A percentile compares a stretch with the other conserved stretches of the same genome.
Evolutionary conservation across 2,888 invertebrate species (phyloP).

Genomic region (Microdon myrmicae): DNA sequence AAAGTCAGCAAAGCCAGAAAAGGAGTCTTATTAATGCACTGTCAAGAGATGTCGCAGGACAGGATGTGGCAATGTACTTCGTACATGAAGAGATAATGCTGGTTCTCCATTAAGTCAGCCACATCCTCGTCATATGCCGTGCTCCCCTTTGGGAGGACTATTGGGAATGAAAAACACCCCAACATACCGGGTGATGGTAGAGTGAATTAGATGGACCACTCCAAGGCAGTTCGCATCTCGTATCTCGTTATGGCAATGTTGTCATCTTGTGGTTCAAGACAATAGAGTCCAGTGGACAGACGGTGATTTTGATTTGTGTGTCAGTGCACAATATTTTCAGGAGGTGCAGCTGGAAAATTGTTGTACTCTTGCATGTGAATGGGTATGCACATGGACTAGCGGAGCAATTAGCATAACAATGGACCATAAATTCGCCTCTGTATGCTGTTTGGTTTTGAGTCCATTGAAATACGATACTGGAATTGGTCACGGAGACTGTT

Average conservation of each 20-base stretch:
- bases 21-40: constrained; percentile 45
- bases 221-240: constrained; percentile 1
- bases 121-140: constrained; percentile 7
- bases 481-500: too few species aligned
- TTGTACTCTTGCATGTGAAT: constrained; percentile 5
- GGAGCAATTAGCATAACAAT: constrained; percentile 48
- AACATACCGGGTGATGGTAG: constrained; percentile 1
- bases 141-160: neutral
- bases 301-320: constrained; percentile 52
- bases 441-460: too few species aligned
- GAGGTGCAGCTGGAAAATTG: constrained; percentile 30
- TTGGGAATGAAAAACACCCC: neutral
- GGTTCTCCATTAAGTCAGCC: constrained; percentile 26
- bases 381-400: constrained; percentile 16
- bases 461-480: too few species aligned
- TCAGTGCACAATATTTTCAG: constrained; percentile 29
- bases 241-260: constrained; percentile 26
- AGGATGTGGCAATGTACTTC: constrained; percentile 38
- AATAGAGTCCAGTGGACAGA: constrained; percentile 46
- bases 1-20: constrained; percentile 22
- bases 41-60: constrained; percentile 47
- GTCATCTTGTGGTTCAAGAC: constrained; percentile 37
- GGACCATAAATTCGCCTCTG: constrained; percentile 11
- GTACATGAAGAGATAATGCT: constrained; percentile 27
- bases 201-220: neutral